Base-by-base conservation (phyloP, 2,888 invertebrate species). In the Stegophylla sp. region DNA sequence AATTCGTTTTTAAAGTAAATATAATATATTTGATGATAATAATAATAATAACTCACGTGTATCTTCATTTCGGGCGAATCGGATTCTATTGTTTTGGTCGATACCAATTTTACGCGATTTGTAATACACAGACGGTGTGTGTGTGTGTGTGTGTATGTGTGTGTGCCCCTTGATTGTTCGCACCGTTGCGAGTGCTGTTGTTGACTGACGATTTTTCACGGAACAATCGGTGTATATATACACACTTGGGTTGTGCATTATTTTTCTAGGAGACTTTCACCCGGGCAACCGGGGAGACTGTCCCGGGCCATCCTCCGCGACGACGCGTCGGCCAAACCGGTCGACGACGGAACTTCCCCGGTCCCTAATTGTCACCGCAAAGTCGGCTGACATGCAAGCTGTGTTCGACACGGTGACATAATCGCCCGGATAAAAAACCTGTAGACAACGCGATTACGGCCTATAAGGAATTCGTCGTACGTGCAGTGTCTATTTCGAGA, bases 261-360 rank as follows among this genome's bases (percentile, higher is more conserved):
- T 71, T 76, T 71, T 76, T 76, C 66, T 63, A 5, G 12, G 41
- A 79, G 79, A 79, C 79, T 79, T 79, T 79, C 79, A 71, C 79
- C 69, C 20, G 67, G 51, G 2, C 48, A 43, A 26, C 28, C n/a
- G 56, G 64, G 53, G 53, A 56, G 41, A 53, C 53, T 17, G 17
- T 41, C 34, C 34, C n/a, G 63, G 28, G 20, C 66, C 23, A n/a
- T 23, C 72, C 17, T 59, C 53, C n/a, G 51, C 9, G 13, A 48
- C 9, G 13, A 48, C 63, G 10, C 56, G 53, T 45, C 17, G 34
- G 56, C 43, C 28, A 77, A 77, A 77, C 77, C 77, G 67, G 77
- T 77, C 67, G 66, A 5, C 17, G 3, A 4, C 7, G 20, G 41
- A 48, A 56, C 56, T n/a, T 17, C 56, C 23, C 56, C 28, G 43